Evolutionary conservation across 1,140 invertebrate genomes (phyloP), one percentile per base, ranked within the genome.

Genomic region (Ceratitis capitata): DNA sequence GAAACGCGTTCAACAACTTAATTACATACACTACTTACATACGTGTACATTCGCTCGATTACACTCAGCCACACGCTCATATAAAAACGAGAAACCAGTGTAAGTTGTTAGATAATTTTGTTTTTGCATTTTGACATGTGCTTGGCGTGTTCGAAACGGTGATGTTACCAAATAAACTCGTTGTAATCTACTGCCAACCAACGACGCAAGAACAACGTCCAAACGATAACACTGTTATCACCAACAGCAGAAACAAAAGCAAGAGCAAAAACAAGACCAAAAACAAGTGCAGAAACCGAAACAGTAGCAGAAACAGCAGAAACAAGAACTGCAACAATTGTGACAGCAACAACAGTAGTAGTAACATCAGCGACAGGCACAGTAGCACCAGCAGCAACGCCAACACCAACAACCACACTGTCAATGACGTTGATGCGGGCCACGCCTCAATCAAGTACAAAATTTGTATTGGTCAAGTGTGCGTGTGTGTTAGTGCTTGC

Each of bases 101-200:
- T 16, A 56, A 19, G 10, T 32, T 32, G 51, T 64, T 26, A 39
- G 26, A 45, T 45, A 39, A 39, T 42, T 69, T 78, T 42, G 16
- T 42, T 78, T 78, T 78, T 78, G 32, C 29, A 45, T 45, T 45
- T 5, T 78, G 69, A 78, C 69, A 78, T 78, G 69, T 78, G 69
- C 32, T 78, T 78, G 69, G 69, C 69, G 69, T 78, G 69, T 78
- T 42, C 69, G 69, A 45, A 78, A 45, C 69, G 35, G 69, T 42
- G 39, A 78, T 78, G 69, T 78, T 78, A 47, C 69, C 69, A 78
- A 78, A 78, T 78, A 78, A 16, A 78, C 69, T 78, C 14, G 39
- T 78, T 78, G 39, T 78, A 78, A 78, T 78, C 69, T 78, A 78
- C 69, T 78, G 69, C 69, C 69, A 78, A 78, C 69, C 42, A 78